phyloP scores from a whole-genome alignment of 64 coral and sea anemone genomes.

The Platygyra sinensis region DNA sequence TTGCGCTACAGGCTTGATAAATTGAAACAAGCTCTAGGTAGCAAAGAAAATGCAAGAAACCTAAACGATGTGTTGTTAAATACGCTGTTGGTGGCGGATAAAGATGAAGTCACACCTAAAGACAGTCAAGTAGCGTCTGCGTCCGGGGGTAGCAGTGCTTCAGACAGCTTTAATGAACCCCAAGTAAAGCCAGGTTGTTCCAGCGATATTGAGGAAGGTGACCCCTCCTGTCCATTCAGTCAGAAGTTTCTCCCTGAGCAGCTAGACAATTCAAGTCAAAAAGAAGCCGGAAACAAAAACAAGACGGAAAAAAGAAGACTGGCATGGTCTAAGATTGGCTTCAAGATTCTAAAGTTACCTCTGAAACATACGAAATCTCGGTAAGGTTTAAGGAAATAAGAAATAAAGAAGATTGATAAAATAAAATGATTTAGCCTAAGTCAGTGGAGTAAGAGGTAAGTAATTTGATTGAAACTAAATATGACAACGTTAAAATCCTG shows the following conservation, averaged over 20 bases:
- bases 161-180: background rate
- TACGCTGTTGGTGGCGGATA: background rate
- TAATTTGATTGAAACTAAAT: too few relatives aligned
- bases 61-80: background rate
- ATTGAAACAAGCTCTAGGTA: background rate
- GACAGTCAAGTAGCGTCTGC: background rate
- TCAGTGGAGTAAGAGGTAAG: too few relatives aligned
- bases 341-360: constrained; percentile 12
- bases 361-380: background rate
- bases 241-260: constrained; percentile 9
- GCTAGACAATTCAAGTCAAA: background rate
- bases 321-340: background rate
- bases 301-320: background rate
- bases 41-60: background rate
- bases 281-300: background rate
- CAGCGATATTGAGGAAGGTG: background rate
- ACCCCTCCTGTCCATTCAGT: constrained; percentile 28
- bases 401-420: too few relatives aligned
- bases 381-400: background rate
- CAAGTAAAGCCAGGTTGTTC: constrained; percentile 10
- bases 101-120: background rate
- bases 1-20: constrained; percentile 14
- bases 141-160: background rate
- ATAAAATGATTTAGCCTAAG: too few relatives aligned
- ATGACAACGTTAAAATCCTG: too few relatives aligned